Evolutionary conservation across 1,140 invertebrate genomes (phyloP), one percentile per base, ranked within the genome.

Genomic region (Drosophila baimaii): DNA sequence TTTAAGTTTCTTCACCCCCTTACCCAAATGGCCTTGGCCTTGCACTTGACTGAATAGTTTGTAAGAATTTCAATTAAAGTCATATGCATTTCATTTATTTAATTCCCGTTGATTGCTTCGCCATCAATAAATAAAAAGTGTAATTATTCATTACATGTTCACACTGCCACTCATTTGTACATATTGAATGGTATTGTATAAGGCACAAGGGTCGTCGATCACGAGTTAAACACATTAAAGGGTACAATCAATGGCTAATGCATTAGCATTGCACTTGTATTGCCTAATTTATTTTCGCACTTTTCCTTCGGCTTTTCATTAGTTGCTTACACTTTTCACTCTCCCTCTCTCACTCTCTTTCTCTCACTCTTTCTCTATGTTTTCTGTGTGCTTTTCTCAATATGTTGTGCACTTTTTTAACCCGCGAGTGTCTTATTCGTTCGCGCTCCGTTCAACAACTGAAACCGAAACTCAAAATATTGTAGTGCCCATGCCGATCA

Each of bases 401-500:
- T 76, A 54, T 59, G 49, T 54, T 59, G 27, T 46, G 21, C 43
- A 35, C 17, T 55, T 46, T 57, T 51, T 76, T n/a, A n/a, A 10
- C 19, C 80, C 73, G 81, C 77, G 63, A 63, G 77, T 85, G 77
- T 85, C 77, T 77, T 44, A 41, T 66, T 52, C 79, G 73, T 74
- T 89, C 84, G 83, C 72, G 80, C 77, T 49, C 77, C 65, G 61
- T 56, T 57, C 64, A 69, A 51, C 70, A 85, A 85, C 82, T 85
- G 70, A 86, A 75, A 76, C 25, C 54, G 47, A 76, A 66, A 88
- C 64, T 77, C 66, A 73, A 79, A 66, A 72, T 64, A 71, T 76
- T 76, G 57, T 78, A 71, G 77, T 68, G 77, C 62, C 55, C 59
- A 86, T 88, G 79, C 64, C 59, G 83, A 86, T 88, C 83, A 86